Percentiles rank a stretch among this genome's conserved stretches.
Evolutionary conservation across 1,140 invertebrate genomes (phyloP).

Genomic region (Prorops nasuta): DNA sequence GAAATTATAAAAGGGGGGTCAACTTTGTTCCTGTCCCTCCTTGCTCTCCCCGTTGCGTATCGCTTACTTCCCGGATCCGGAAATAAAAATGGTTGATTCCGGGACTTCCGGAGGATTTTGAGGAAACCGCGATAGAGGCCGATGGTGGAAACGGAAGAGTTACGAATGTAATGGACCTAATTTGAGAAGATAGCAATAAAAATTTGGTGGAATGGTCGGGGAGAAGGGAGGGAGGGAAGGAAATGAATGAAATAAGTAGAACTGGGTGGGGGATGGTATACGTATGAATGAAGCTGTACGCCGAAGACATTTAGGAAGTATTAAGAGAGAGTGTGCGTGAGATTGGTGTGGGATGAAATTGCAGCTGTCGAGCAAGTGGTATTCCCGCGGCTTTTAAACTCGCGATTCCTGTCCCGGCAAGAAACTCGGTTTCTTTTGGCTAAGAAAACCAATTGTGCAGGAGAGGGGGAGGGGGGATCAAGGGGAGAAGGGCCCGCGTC

Average conservation of each 20-base stretch:
- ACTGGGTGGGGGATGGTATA: too few species aligned
- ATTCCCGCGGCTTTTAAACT: conserved; percentile 20
- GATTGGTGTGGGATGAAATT: conserved; percentile 9
- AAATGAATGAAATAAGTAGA: too few species aligned
- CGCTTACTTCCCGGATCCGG: conserved; percentile 25
- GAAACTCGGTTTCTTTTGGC: not conserved
- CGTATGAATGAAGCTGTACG: too few species aligned
- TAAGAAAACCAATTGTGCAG: not conserved
- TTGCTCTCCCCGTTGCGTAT: conserved; percentile 13
- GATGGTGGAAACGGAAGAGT: conserved; percentile 6
- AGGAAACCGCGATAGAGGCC: conserved; percentile 19
- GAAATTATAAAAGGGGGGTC: too few species aligned
- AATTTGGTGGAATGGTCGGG: too few species aligned
- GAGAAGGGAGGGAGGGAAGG: too few species aligned
- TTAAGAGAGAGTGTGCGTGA: too few species aligned
- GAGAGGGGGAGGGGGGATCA: not conserved
- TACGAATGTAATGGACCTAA: conserved; percentile 14
- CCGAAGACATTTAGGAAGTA: too few species aligned
- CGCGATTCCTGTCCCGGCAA: conserved; percentile 17
- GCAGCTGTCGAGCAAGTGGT: conserved; percentile 53
- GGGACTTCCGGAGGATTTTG: conserved; percentile 18
- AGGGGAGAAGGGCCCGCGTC: not conserved
- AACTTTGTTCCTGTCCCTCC: too few species aligned
- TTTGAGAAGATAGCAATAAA: too few species aligned
- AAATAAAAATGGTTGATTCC: conserved; percentile 6